Evolutionary conservation across 2,888 invertebrate genomes (phyloP), one percentile per base, ranked within the genome.

Genomic region (Nomada flava): DNA sequence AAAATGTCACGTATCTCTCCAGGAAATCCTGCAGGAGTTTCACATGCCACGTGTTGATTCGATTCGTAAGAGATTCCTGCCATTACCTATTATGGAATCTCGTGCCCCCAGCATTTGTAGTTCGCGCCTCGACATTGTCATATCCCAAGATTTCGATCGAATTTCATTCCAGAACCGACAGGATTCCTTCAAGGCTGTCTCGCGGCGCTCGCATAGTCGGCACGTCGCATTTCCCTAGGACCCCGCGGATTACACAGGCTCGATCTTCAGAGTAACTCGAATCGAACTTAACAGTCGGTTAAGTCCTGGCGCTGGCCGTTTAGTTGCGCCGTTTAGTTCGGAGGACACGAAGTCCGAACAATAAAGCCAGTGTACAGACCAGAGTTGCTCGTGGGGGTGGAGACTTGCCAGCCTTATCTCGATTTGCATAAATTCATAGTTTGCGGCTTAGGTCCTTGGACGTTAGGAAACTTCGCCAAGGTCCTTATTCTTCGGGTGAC

Each of bases 381-480:
- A 62, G 63, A 59, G 76, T 79, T 76, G 75, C 29, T 57, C 78
- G 82, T 76, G 89, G 86, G 87, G 86, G 87, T 89, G 90, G 90
- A 91, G 88, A 91, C 87, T 89, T 85, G 88, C 90, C 88, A 86
- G 91, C 92, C 93, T 93, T 93, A 93, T 93, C 93, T 89, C 88
- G 92, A 93, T 93, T 92, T 92, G 90, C 93, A 93, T 93, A 92
- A 93, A 93, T 93, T 93, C 90, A 92, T 92, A 93, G 92, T 92
- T 92, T 87, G 89, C 82, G 88, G 91, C 88, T 92, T 91, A 91
- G 89, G 85, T 71, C 88, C 90, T 89, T 79, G 85, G 79, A 89
- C 89, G 89, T 89, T 87, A 89, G 88, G 90, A 91, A 23, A 70
- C 20, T 26, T 50, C 81, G 86, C 80, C 85, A 82, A 90, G 90